A percentile compares a stretch with the other conserved stretches of the same genome.
phyloP scores from a whole-genome alignment of 2,113 vertebrate genomes.

The Mixornis gularis region DNA sequence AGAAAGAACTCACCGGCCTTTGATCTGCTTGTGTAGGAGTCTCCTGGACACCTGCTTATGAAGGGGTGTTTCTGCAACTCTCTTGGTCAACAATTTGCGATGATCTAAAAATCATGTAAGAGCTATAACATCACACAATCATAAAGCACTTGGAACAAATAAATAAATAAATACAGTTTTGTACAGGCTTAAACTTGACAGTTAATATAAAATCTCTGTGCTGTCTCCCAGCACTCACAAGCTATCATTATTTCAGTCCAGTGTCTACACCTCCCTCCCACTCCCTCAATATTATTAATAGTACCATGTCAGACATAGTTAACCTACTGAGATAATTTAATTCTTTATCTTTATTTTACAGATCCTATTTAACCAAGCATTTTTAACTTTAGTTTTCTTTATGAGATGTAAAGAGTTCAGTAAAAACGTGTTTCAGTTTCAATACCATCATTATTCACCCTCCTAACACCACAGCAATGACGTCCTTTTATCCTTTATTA shows the following conservation, averaged over 20 bases:
- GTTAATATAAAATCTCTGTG: neutral
- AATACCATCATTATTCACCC: neutral
- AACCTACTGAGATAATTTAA: neutral
- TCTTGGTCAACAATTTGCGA: constrained; percentile 82
- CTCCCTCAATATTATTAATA: neutral
- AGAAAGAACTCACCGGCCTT: constrained; percentile 78
- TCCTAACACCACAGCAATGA: neutral
- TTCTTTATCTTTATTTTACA: neutral
- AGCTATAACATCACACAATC: neutral
- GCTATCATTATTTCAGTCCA: neutral
- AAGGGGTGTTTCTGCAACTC: constrained; percentile 85
- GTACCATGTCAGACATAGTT: neutral
- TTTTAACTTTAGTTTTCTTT: neutral
- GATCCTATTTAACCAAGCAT: neutral
- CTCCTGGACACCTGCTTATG: constrained; percentile 89
- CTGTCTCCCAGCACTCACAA: neutral
- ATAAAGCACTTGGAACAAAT: neutral
- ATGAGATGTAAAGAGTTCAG: neutral
- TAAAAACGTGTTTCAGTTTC: neutral
- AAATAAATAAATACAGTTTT: neutral
- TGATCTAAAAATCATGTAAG: constrained; percentile 65
- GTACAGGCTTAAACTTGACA: neutral
- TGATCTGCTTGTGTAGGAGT: constrained; percentile 83
- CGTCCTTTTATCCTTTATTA: neutral
- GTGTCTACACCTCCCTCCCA: neutral